Evolutionary conservation across 2,113 vertebrate genomes (phyloP).

Genomic region (Muntiacus muntjak): DNA sequence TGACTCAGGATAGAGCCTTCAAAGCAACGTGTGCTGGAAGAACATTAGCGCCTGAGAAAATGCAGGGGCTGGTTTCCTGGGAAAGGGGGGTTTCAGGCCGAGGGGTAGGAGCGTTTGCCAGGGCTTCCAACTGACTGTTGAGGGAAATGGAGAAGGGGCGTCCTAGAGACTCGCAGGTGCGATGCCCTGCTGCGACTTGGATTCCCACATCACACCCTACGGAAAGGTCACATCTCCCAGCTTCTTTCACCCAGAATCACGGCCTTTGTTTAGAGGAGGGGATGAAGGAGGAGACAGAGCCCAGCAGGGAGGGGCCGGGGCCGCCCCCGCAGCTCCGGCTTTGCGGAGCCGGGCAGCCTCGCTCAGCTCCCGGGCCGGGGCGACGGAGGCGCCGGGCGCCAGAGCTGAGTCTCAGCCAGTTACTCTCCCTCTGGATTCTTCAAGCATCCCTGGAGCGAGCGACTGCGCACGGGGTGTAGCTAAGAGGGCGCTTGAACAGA

Average conservation of each 20-base stretch:
- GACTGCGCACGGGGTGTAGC: neutral
- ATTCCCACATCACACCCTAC: neutral
- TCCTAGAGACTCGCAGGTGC: neutral
- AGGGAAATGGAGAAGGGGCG: no score
- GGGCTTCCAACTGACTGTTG: neutral
- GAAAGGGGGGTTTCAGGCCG: neutral
- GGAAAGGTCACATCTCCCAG: slow-evolving; percentile 32
- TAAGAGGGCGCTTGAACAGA: neutral
- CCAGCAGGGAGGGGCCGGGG: slow-evolving; percentile 58
- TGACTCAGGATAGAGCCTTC: slow-evolving; percentile 10
- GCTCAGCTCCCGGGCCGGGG: slow-evolving; percentile 54
- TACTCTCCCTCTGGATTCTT: neutral
- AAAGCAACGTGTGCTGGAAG: neutral
- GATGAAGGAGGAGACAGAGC: slow-evolving; percentile 49
- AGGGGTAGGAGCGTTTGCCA: neutral
- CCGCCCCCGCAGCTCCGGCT: slow-evolving; percentile 46
- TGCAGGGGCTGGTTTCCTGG: neutral
- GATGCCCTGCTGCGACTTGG: neutral
- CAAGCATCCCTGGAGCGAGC: neutral
- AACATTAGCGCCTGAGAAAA: neutral
- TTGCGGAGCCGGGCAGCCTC: slow-evolving; percentile 47
- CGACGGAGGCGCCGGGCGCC: slow-evolving; percentile 3
- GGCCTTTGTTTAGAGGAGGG: slow-evolving; percentile 70
- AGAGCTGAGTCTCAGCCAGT: neutral
- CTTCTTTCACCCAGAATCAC: slow-evolving; percentile 49